phyloP scores from a whole-genome alignment of 2,888 invertebrate genomes.

The Protodeltote pygarga region DNA sequence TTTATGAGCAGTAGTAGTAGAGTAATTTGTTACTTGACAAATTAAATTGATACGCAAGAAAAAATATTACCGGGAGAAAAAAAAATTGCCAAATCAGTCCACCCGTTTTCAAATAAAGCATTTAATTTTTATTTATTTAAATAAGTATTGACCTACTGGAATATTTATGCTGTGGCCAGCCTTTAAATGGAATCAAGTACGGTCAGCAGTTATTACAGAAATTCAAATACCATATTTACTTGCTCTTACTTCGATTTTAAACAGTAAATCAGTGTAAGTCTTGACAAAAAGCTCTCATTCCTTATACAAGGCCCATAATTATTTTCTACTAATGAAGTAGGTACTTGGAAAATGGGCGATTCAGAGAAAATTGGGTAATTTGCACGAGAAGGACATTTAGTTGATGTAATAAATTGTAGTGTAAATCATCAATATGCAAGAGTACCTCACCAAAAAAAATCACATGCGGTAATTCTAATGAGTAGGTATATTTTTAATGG shows the following conservation, averaged over 20 bases:
- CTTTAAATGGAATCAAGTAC: slow-evolving; percentile 7
- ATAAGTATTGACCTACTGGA: background rate
- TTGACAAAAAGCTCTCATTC: slow-evolving; percentile 6
- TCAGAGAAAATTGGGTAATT: background rate
- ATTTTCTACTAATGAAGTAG: slow-evolving; percentile 7
- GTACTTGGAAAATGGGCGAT: slow-evolving; percentile 1
- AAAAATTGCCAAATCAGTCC: too few species aligned
- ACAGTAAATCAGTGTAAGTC: slow-evolving; percentile 3
- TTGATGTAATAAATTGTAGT: too few species aligned
- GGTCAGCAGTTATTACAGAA: slow-evolving; percentile 2
- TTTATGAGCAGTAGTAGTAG: too few species aligned
- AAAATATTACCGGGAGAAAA: too few species aligned
- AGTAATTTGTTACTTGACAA: too few species aligned
- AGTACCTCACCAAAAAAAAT: too few species aligned
- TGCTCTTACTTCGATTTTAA: background rate
- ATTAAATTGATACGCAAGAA: too few species aligned
- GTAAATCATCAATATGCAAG: too few species aligned
- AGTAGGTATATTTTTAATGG: too few species aligned
- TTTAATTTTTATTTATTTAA: too few species aligned
- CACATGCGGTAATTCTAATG: too few species aligned
- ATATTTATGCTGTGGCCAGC: background rate
- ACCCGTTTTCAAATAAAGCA: too few species aligned
- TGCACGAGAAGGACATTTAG: background rate
- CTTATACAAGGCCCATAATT: slow-evolving; percentile 7
- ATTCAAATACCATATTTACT: slow-evolving; percentile 4